Evolutionary conservation across 2,888 invertebrate genomes (phyloP).

Genomic region (Cheilosia vernalis): DNA sequence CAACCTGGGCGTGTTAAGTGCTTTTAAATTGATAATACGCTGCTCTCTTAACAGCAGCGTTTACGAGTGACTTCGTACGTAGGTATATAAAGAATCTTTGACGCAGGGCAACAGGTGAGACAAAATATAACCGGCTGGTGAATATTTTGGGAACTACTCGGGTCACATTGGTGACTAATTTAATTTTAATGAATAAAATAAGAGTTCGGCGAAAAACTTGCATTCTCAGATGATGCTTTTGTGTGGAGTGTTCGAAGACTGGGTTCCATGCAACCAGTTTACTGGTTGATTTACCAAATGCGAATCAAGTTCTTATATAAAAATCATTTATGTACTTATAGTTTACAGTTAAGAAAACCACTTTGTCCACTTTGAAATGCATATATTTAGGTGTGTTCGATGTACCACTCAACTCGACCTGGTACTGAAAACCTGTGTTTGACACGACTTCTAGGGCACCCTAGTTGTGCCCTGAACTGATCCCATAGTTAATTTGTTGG

Average conservation of each 20-base stretch:
- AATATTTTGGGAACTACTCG: slow-evolving; percentile 16
- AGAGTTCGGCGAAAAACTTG: not conserved
- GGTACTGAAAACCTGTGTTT: no score
- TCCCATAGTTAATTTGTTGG: no score
- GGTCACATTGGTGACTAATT: slow-evolving; percentile 11
- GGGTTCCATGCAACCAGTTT: not conserved
- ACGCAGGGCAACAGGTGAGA: not conserved
- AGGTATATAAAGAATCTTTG: not conserved
- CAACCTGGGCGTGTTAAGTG: not conserved
- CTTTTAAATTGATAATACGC: slow-evolving; percentile 3
- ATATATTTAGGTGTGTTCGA: no score
- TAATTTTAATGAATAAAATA: not conserved
- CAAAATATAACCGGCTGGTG: slow-evolving; percentile 13
- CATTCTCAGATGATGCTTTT: not conserved
- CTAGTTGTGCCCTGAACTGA: no score
- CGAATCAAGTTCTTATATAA: no score
- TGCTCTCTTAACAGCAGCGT: not conserved
- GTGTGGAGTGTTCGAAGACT: not conserved
- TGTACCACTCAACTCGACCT: no score
- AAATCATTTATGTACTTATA: no score
- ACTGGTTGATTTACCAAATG: no score
- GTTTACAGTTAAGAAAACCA: no score
- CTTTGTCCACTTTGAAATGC: no score
- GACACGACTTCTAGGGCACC: no score
- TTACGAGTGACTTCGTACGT: no score